Evolutionary conservation across 2,797 vertebrate species (phyloP).

Genomic region (Argya squamiceps): DNA sequence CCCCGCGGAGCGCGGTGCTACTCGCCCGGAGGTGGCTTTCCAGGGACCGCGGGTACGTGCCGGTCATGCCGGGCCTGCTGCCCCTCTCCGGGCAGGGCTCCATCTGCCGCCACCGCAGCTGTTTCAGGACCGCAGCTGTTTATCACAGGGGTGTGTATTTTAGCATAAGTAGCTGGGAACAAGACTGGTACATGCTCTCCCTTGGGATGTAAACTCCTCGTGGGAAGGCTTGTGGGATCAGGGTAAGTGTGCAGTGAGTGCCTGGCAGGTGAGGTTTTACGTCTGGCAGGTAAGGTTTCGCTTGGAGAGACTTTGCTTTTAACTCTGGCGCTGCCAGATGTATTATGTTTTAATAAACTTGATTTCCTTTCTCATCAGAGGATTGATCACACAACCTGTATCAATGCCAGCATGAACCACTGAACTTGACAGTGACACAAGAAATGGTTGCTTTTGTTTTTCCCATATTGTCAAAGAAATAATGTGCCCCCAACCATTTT

Average conservation of each 20-base stretch:
- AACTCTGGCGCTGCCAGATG: neutral
- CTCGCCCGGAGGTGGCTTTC: neutral
- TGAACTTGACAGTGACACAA: neutral
- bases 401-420: neutral
- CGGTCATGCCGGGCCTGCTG: neutral
- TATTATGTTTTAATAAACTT: neutral
- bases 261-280: neutral
- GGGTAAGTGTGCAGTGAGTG: neutral
- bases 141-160: neutral
- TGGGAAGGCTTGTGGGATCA: neutral
- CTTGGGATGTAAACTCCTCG: neutral
- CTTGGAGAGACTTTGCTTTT: neutral
- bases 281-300: neutral
- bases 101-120: constrained; percentile 5
- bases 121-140: constrained; percentile 9
- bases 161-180: neutral
- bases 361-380: neutral
- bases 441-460: neutral
- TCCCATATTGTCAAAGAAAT: neutral
- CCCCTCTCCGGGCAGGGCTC: constrained; percentile 3
- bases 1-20: accelerated
- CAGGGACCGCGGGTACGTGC: neutral
- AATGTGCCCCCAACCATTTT: neutral
- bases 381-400: neutral
- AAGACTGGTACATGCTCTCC: neutral